phyloP scores from a whole-genome alignment of 2,888 invertebrate genomes.

The Margaritifera margaritifera region DNA sequence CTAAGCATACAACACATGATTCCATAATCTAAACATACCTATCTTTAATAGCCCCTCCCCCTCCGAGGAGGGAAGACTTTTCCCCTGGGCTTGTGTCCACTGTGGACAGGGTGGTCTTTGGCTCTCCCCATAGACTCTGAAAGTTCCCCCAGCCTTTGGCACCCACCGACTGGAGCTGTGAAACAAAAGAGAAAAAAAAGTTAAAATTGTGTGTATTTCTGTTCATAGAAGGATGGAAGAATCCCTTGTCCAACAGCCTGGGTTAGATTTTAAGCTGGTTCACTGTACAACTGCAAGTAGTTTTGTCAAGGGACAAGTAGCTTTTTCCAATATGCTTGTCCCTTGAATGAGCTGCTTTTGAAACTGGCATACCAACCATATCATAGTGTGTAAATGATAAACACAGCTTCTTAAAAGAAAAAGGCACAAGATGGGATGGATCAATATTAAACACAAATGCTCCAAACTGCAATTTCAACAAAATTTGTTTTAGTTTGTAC shows the following conservation, averaged over 20 bases:
- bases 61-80: constrained; percentile 58
- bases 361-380: too few species aligned
- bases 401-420: too few species aligned
- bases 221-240: background rate
- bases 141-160: constrained; percentile 71
- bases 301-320: too few species aligned
- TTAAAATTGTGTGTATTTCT: background rate
- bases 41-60: constrained; percentile 43
- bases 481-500: too few species aligned
- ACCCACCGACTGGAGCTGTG: constrained; percentile 63
- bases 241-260: background rate
- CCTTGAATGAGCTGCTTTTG: too few species aligned
- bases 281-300: background rate
- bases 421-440: too few species aligned
- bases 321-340: too few species aligned
- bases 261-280: background rate
- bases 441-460: too few species aligned
- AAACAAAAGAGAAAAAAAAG: constrained; percentile 4
- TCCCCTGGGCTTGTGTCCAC: constrained; percentile 66
- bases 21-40: constrained; percentile 22
- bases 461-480: too few species aligned
- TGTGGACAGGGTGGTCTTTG: constrained; percentile 61
- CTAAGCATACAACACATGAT: background rate
- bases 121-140: constrained; percentile 67
- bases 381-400: too few species aligned